These are phyloP conservation scores for Poeciliopsis gracilis DNA, from an alignment of 2,797 vertebrate genomes.

Conservation along the genomic window DNA sequence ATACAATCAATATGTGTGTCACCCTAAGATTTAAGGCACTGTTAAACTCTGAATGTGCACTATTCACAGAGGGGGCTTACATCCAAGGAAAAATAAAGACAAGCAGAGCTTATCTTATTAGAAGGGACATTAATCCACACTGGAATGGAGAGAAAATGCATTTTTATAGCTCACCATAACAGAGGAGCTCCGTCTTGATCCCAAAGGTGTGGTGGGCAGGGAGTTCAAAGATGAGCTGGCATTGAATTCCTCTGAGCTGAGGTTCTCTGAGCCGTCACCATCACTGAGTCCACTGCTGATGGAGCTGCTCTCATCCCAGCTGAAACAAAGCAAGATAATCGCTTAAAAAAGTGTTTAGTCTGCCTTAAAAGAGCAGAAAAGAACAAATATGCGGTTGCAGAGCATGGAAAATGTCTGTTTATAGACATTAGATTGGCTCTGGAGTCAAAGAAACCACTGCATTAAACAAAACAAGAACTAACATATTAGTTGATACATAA, in stretches of 20 bases:
- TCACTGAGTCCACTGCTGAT: conserved; percentile 99
- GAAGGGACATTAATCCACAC: neutral
- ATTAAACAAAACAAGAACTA: conserved; percentile 50
- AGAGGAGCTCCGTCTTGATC: conserved; percentile 92
- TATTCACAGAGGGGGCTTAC: neutral
- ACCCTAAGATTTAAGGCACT: neutral
- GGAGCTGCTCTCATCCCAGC: conserved; percentile 99
- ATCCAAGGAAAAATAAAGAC: neutral
- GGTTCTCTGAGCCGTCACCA: conserved; percentile 90
- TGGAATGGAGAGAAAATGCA: neutral
- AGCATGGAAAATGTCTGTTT: conserved; percentile 46
- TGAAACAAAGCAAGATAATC: conserved; percentile 66
- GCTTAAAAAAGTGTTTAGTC: conserved; percentile 16
- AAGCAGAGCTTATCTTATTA: neutral
- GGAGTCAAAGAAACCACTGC: conserved; percentile 59
- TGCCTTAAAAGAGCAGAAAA: neutral
- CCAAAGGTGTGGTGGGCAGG: conserved; percentile 91
- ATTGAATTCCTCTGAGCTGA: conserved; percentile 98
- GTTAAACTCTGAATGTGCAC: neutral
- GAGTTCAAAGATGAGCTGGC: conserved; percentile 97
- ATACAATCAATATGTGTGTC: neutral
- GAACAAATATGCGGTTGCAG: conserved; percentile 12
- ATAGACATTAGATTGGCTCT: conserved; percentile 37
- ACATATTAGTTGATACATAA: conserved; percentile 27
- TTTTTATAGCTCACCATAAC: conserved; percentile 84